Evolutionary conservation across 1,140 invertebrate genomes (phyloP), one percentile per base, ranked within the genome.

Genomic region (Leguminivora glycinivorella): DNA sequence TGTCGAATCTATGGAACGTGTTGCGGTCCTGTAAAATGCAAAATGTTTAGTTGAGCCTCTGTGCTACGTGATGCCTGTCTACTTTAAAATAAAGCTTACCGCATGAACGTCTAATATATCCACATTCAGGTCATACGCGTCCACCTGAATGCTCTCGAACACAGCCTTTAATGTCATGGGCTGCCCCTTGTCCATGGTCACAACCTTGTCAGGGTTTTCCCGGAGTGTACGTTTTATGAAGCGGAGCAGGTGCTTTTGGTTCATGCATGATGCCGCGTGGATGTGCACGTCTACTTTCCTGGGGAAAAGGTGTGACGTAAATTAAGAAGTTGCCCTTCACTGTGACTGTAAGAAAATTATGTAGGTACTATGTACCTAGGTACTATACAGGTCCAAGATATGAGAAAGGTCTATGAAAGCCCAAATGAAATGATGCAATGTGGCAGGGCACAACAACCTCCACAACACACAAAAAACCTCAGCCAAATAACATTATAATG

Each of bases 1-100:
- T 99, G 90, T 99, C 99, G 91, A 99, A 99, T 68, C 99, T 95
- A 91, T 99, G 98, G 91, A 99, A 99, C 6, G 98, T 99, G 88
- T 99, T 99, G 73, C 98, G 93, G 86, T 99, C 98, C 96, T 97
- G 84, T n/a, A 31, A 68, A 63, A 22, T 52, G 5, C 7, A 52
- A 52, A 0, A 34, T 34, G 9, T 34, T 34, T 34, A 34, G 31
- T 34, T 4, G 10, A 34, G 26, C 26, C 26, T 3, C 26, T 29
- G 2, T 29, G 26, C 2, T 29, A 29, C 2, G n/a, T 43, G 40
- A 2, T 43, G n/a, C 40, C n/a, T n/a, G 3, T 43, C n/a, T 52
- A 52, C n/a, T n/a, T n/a, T 56, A 19, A 52, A 3, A 26, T 26
- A 69, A 34, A 73, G 93, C 94, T 94, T 92, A 97, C 96, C 34